phyloP scores from a whole-genome alignment of 2,797 vertebrate species.

The Melanotaenia trifasciata region DNA sequence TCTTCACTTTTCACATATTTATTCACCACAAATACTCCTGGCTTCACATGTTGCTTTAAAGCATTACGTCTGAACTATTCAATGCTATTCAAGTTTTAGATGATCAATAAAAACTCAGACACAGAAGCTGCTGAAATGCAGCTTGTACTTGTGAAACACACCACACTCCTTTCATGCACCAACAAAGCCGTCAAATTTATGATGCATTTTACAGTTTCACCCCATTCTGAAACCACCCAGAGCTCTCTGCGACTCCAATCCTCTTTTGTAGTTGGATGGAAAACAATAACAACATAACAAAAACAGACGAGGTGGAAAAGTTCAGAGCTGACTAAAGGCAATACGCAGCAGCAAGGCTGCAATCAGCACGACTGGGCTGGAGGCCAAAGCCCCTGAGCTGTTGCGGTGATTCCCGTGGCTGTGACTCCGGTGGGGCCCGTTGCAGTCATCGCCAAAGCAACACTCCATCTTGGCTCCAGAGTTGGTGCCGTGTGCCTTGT shows the following conservation, averaged over 20 bases:
- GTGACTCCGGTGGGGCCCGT: conserved; percentile 81
- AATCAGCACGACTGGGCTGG: conserved; percentile 68
- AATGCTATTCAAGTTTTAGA: conserved; percentile 15
- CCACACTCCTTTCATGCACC: conserved; percentile 10
- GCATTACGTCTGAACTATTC: conserved; percentile 7
- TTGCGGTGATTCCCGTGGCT: conserved; percentile 70
- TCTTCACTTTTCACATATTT: conserved; percentile 30
- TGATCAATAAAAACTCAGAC: neutral
- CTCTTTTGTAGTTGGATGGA: conserved; percentile 9
- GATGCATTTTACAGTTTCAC: neutral
- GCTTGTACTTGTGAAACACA: conserved; percentile 3
- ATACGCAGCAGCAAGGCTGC: conserved; percentile 61
- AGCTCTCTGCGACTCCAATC: conserved; percentile 17
- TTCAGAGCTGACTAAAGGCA: conserved; percentile 70
- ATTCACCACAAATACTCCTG: conserved; percentile 27
- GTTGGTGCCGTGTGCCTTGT: conserved; percentile 78
- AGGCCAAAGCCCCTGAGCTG: conserved; percentile 23
- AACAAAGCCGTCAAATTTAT: conserved; percentile 2
- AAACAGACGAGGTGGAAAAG: conserved; percentile 1
- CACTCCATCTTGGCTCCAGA: conserved; percentile 84
- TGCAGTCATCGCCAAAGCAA: conserved; percentile 88
- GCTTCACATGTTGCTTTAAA: conserved; percentile 9
- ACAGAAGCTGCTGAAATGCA: conserved; percentile 29
- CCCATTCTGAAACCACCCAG: conserved; percentile 10
- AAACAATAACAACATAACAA: conserved; percentile 9